Evolutionary conservation across 2,113 vertebrate species (phyloP).

Genomic region (Nycticryphes semicollaris): DNA sequence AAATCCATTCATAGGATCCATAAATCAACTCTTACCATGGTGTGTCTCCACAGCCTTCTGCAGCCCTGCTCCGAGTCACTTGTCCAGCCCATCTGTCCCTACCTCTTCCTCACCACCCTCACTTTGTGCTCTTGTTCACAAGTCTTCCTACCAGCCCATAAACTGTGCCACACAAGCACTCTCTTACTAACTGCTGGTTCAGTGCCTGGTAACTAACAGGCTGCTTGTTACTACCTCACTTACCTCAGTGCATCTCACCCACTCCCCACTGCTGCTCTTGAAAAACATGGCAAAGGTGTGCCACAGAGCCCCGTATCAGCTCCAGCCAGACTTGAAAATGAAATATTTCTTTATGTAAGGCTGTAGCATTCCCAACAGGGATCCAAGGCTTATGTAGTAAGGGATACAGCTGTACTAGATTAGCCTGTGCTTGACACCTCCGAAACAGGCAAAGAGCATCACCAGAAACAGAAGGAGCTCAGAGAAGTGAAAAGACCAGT

Average conservation of each 20-base stretch:
- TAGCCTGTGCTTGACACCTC: background rate
- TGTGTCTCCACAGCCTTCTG: background rate
- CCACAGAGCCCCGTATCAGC: background rate
- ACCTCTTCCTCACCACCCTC: background rate
- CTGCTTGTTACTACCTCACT: background rate
- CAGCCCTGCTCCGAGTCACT: background rate
- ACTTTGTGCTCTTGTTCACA: background rate
- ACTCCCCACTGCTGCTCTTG: background rate
- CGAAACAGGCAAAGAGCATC: background rate
- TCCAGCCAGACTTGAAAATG: background rate
- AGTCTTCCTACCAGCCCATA: background rate
- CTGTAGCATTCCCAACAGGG: background rate
- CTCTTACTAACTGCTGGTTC: background rate
- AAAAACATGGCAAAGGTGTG: background rate
- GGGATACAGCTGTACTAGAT: background rate
- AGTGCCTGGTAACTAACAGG: background rate
- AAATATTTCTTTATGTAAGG: background rate
- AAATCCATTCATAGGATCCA: no score
- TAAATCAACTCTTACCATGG: background rate
- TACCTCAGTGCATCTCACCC: background rate
- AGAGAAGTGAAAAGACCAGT: background rate
- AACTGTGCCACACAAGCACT: background rate
- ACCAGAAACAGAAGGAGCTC: background rate
- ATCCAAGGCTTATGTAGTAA: background rate
- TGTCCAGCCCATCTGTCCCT: background rate